Percentiles rank a stretch among this genome's conserved stretches.
phyloP scores from a whole-genome alignment of 2,113 vertebrate genomes.

The Stigmatopora nigra region DNA sequence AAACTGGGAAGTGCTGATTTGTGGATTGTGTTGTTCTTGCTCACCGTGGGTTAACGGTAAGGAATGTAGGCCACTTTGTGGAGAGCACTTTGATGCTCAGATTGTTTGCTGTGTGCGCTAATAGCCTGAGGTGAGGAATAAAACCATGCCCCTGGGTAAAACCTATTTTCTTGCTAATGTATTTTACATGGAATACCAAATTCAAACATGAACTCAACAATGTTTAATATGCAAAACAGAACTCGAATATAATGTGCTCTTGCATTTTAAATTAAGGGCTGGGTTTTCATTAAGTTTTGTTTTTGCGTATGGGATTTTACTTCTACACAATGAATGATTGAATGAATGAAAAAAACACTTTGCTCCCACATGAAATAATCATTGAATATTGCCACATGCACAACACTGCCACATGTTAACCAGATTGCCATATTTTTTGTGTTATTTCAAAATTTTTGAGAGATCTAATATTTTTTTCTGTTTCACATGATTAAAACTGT shows the following conservation, averaged over 20 bases:
- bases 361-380: too few relatives aligned
- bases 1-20: slow-evolving; percentile 34
- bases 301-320: slow-evolving; percentile 9
- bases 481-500: too few relatives aligned
- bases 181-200: slow-evolving; percentile 27
- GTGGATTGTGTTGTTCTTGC: slow-evolving; percentile 29
- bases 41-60: slow-evolving; percentile 25
- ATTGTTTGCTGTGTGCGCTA: slow-evolving; percentile 22
- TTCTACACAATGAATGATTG: slow-evolving; percentile 9
- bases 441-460: too few relatives aligned
- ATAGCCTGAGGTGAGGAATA: slow-evolving; percentile 37
- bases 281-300: background rate
- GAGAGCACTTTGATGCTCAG: slow-evolving; percentile 42
- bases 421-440: too few relatives aligned
- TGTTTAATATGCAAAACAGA: slow-evolving; percentile 6
- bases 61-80: slow-evolving; percentile 50
- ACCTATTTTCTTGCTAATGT: slow-evolving; percentile 33
- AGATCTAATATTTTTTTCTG: too few relatives aligned
- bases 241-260: slow-evolving; percentile 3
- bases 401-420: too few relatives aligned
- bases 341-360: slow-evolving; percentile 3
- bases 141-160: slow-evolving; percentile 26
- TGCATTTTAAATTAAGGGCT: slow-evolving; percentile 1
- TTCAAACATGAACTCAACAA: slow-evolving; percentile 12
- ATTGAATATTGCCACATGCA: too few relatives aligned